A percentile compares a stretch with the other conserved stretches of the same genome.
Evolutionary conservation across 2,113 vertebrate genomes (phyloP).

Genomic region (Limanda limanda): DNA sequence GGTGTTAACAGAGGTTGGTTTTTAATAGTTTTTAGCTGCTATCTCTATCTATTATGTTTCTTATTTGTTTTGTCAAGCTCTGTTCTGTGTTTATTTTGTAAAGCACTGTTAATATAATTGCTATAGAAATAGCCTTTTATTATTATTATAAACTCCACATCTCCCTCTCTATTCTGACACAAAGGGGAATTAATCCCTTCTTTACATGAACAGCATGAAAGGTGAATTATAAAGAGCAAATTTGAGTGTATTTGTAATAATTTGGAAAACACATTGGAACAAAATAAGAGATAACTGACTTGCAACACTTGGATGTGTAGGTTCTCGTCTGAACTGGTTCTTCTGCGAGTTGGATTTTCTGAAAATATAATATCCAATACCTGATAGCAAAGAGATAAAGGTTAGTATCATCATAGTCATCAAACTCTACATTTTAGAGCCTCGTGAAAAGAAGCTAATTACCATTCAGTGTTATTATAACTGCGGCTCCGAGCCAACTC

Average conservation of each 20-base stretch:
- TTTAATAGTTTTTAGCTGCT: too few relatives aligned
- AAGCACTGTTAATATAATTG: too few relatives aligned
- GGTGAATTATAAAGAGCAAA: not conserved
- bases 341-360: constrained; percentile 93
- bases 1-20: too few relatives aligned
- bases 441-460: constrained; percentile 23
- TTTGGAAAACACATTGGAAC: not conserved
- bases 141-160: not conserved
- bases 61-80: too few relatives aligned
- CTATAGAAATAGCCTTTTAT: too few relatives aligned
- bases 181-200: not conserved
- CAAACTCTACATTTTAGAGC: not conserved
- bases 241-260: not conserved
- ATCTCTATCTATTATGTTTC: too few relatives aligned
- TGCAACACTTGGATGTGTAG: constrained; percentile 84
- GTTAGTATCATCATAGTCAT: not conserved
- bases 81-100: too few relatives aligned
- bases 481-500: constrained; percentile 62
- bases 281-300: constrained; percentile 73
- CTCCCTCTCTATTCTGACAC: not conserved
- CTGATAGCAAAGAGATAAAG: constrained; percentile 68
- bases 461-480: constrained; percentile 87
- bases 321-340: constrained; percentile 90
- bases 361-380: constrained; percentile 89
- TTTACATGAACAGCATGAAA: not conserved